Percentiles rank a stretch among this genome's conserved stretches.
Evolutionary conservation across 2,113 vertebrate genomes (phyloP).

Genomic region (Pituophis catenifer): DNA sequence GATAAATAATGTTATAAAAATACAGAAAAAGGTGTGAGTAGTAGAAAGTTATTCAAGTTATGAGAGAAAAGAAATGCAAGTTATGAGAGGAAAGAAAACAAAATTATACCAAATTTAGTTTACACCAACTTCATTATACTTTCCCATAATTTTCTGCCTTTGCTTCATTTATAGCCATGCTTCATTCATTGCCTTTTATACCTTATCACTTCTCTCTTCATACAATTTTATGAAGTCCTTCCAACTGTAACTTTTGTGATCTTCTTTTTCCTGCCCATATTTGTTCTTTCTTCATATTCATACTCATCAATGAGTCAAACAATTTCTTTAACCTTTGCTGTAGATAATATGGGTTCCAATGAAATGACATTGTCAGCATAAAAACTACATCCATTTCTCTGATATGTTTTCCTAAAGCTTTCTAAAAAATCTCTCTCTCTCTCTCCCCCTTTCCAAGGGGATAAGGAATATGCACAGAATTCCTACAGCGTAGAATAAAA

Average conservation of each 20-base stretch:
- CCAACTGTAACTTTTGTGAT: neutral
- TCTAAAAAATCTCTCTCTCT: too few relatives aligned
- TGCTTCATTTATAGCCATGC: neutral
- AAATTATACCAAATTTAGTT: neutral
- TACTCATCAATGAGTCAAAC: neutral
- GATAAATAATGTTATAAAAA: neutral
- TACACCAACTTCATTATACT: neutral
- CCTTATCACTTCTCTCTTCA: neutral
- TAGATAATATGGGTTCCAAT: neutral
- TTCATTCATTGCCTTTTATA: neutral
- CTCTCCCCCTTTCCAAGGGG: neutral
- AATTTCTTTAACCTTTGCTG: neutral
- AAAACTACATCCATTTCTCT: neutral
- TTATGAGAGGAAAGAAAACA: neutral
- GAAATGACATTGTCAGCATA: neutral
- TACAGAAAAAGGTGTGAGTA: neutral
- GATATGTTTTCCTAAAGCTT: neutral
- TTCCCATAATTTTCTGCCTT: neutral
- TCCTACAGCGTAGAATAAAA: neutral
- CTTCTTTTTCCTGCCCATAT: neutral
- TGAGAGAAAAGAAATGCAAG: neutral
- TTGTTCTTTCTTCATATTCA: neutral
- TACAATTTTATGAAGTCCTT: neutral
- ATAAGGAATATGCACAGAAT: neutral
- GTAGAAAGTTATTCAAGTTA: neutral